These are phyloP conservation scores for Cervus canadensis DNA, from an alignment of 2,113 vertebrate species.

Conservation along the genomic window DNA sequence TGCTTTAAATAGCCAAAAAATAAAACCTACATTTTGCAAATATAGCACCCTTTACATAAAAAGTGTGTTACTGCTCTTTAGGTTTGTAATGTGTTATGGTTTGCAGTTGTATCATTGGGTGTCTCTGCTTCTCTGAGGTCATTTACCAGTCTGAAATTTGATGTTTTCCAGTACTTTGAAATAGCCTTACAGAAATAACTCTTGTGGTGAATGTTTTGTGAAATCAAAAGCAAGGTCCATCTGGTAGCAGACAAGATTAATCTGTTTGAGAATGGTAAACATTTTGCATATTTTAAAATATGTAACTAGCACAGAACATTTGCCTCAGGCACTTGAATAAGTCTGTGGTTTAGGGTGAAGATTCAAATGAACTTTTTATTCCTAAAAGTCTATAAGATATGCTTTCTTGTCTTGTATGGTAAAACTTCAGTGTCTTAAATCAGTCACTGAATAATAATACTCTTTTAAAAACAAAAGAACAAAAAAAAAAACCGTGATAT, in stretches of 20 bases:
- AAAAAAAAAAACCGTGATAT: not conserved
- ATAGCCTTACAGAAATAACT: not conserved
- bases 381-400: not conserved
- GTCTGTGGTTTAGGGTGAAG: not conserved
- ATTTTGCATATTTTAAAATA: constrained; percentile 34
- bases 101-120: not conserved
- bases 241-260: constrained; percentile 21
- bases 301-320: not conserved
- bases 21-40: not conserved
- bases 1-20: not conserved
- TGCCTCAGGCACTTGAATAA: not conserved
- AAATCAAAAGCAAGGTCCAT: not conserved
- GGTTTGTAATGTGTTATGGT: not conserved
- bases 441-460: not conserved
- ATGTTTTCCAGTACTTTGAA: not conserved
- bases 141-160: not conserved
- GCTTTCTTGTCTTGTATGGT: not conserved
- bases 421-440: not conserved
- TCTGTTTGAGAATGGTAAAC: constrained; percentile 5
- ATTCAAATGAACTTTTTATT: constrained; percentile 3
- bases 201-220: constrained; percentile 5
- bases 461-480: constrained; percentile 1
- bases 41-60: not conserved
- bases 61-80: not conserved
- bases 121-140: not conserved